Conservation (phyloP, 2,888 invertebrate species). For the Nasonovia ribisnigri region DNA sequence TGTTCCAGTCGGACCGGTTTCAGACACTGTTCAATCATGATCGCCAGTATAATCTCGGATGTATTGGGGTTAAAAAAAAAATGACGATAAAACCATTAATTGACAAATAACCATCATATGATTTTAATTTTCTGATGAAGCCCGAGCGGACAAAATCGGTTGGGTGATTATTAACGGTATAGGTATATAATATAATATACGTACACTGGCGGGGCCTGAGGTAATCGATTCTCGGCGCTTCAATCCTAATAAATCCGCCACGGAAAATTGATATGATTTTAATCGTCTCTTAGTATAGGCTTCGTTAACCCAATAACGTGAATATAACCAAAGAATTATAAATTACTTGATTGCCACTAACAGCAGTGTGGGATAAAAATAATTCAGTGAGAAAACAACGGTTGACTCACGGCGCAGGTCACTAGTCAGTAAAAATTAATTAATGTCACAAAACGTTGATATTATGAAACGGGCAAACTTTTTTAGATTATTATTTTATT, state of each 20-base stretch:
- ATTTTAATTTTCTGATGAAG: conserved; percentile 25
- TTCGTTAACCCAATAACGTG: conserved; percentile 19
- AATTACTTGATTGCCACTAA: background rate
- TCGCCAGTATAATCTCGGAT: conserved; percentile 24
- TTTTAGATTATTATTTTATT: background rate
- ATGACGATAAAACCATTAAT: conserved; percentile 55
- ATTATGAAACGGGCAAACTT: background rate
- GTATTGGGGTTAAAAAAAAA: conserved; percentile 11
- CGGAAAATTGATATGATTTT: conserved; percentile 57
- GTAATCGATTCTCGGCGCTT: conserved; percentile 45
- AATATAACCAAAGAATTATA: background rate
- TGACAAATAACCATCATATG: conserved; percentile 47
- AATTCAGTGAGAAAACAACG: conserved; percentile 3
- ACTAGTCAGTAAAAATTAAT: background rate
- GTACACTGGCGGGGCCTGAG: background rate
- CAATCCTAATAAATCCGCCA: conserved; percentile 9
- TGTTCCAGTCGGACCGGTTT: conserved; percentile 61
- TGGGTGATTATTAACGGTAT: conserved; percentile 49
- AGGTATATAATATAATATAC: background rate
- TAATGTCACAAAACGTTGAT: background rate
- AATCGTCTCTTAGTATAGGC: conserved; percentile 25
- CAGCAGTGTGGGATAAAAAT: conserved; percentile 27
- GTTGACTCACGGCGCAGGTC: background rate
- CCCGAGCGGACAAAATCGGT: conserved; percentile 19
- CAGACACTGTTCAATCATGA: conserved; percentile 46